These are phyloP conservation scores for Drosophila tanythrix DNA, from an alignment of 2,888 invertebrate genomes.

Conservation along the genomic window DNA sequence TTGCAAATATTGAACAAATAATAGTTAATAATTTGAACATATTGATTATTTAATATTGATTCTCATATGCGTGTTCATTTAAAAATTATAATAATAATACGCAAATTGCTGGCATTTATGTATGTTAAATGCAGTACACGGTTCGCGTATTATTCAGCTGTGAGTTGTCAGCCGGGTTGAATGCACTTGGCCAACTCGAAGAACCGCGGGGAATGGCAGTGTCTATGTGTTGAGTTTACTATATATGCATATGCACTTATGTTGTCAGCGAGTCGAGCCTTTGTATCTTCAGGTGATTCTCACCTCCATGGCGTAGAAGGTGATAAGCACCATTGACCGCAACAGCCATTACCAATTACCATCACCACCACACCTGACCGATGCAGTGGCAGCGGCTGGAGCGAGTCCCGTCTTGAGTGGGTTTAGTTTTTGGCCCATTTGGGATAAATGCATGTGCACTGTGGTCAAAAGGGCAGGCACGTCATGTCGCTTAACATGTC, in stretches of 20 bases:
- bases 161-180: conserved; percentile 42
- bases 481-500: conserved; percentile 74
- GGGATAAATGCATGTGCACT: conserved; percentile 2
- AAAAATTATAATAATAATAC: not conserved
- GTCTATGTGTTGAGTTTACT: not conserved
- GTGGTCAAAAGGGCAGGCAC: conserved; percentile 49
- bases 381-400: conserved; percentile 43
- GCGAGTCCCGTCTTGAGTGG: conserved; percentile 39
- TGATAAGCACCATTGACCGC: conserved; percentile 46
- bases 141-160: conserved; percentile 16
- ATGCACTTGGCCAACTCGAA: conserved; percentile 43
- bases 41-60: not conserved
- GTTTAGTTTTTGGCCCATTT: conserved; percentile 30
- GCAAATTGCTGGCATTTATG: conserved; percentile 11
- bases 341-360: conserved; percentile 4
- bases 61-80: not conserved
- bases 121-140: not conserved
- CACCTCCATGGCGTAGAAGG: conserved; percentile 58
- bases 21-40: not conserved
- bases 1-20: not conserved
- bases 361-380: conserved; percentile 2
- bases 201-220: not conserved
- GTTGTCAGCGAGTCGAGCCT: not conserved
- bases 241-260: not conserved
- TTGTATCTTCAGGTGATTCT: not conserved